These are phyloP conservation scores for Mimas tiliae DNA, from an alignment of 2,888 invertebrate genomes.

Conservation along the genomic window DNA sequence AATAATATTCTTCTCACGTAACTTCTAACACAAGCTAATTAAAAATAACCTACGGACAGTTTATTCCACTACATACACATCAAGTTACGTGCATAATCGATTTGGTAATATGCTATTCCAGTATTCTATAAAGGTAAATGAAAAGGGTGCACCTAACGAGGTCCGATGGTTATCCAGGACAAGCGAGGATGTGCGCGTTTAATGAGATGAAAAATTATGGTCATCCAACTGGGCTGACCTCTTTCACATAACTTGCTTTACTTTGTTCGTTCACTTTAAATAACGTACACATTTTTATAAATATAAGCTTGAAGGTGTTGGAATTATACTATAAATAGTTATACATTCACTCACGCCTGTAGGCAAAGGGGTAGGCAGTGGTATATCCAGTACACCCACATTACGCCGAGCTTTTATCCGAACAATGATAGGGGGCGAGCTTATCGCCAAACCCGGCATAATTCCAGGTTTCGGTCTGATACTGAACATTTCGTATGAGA, in stretches of 20 bases:
- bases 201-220: slow-evolving; percentile 80
- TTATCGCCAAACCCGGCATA: too few relatives aligned
- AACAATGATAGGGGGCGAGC: too few relatives aligned
- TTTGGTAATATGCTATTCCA: neutral
- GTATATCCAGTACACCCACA: too few relatives aligned
- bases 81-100: neutral
- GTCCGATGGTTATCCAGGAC: slow-evolving; percentile 68
- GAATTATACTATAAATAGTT: too few relatives aligned
- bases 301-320: neutral
- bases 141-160: slow-evolving; percentile 34
- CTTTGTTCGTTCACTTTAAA: slow-evolving; percentile 67
- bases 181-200: slow-evolving; percentile 59
- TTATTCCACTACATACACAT: neutral
- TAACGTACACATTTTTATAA: slow-evolving; percentile 42
- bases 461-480: too few relatives aligned
- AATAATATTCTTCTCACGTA: too few relatives aligned
- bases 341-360: too few relatives aligned
- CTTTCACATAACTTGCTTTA: slow-evolving; percentile 67
- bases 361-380: too few relatives aligned
- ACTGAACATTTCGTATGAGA: too few relatives aligned
- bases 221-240: slow-evolving; percentile 75
- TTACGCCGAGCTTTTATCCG: too few relatives aligned
- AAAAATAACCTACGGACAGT: neutral
- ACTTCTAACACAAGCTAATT: too few relatives aligned
- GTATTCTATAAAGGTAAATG: neutral